Percentiles rank a stretch among this genome's conserved stretches.
Evolutionary conservation across 2,113 vertebrate genomes (phyloP).

Genomic region (Scalopus aquaticus): DNA sequence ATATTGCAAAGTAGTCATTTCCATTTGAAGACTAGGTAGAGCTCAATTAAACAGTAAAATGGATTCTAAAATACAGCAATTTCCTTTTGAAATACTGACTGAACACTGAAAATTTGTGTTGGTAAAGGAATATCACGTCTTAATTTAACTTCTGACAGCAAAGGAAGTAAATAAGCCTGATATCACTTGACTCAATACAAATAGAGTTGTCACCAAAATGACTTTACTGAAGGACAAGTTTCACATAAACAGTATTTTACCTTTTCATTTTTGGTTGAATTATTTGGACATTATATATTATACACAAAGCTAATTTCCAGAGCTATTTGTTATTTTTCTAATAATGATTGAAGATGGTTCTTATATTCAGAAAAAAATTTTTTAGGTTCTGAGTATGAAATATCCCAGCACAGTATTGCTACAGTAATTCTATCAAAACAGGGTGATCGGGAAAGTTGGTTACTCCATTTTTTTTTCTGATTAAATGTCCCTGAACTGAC

Average conservation of each 20-base stretch:
- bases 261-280: background rate
- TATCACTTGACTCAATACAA: background rate
- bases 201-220: background rate
- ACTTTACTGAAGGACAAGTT: background rate
- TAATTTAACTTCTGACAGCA: background rate
- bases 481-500: background rate
- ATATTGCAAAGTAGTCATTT: background rate
- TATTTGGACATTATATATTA: background rate
- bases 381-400: background rate
- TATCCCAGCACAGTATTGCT: background rate
- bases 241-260: background rate
- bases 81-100: background rate
- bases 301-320: background rate
- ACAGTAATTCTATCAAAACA: background rate
- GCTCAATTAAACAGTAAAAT: background rate
- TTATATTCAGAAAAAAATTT: background rate
- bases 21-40: background rate
- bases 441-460: background rate
- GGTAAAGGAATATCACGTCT: background rate
- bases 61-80: background rate
- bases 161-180: background rate
- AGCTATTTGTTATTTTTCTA: background rate
- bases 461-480: background rate
- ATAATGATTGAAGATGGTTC: background rate
- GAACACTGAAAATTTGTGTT: background rate